Conservation (phyloP, 2,113 vertebrate species). For the Mungos mungo region DNA sequence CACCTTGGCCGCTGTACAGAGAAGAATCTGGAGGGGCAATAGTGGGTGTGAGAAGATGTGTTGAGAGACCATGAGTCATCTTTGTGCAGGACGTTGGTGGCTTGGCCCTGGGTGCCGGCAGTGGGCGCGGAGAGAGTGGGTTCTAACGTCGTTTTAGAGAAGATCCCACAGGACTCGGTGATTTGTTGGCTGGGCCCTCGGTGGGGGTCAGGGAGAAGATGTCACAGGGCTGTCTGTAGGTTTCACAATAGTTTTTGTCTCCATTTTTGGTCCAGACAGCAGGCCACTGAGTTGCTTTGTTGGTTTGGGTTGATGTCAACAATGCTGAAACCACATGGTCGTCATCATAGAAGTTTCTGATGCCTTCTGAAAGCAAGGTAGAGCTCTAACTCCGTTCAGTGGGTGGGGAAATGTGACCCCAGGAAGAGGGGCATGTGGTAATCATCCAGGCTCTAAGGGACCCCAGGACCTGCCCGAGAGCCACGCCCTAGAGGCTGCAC, state of each 20-base stretch:
- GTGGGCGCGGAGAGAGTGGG: not conserved
- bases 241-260: not conserved
- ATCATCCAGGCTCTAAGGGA: not conserved
- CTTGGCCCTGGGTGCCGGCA: not conserved
- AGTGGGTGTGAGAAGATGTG: not conserved
- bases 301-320: not conserved
- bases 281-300: not conserved
- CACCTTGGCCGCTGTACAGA: accelerated
- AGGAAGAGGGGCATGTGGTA: not conserved
- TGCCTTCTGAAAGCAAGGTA: not conserved
- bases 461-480: not conserved
- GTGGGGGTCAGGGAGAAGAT: not conserved
- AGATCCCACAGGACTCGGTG: not conserved
- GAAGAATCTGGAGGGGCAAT: not conserved
- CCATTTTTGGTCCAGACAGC: not conserved
- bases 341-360: not conserved
- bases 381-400: not conserved
- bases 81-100: not conserved
- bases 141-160: not conserved
- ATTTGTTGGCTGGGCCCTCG: accelerated
- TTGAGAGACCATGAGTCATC: not conserved
- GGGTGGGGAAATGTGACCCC: not conserved
- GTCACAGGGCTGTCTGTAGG: not conserved
- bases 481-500: not conserved
- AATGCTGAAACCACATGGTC: not conserved